Conservation (phyloP, 1,140 invertebrate species). For the Yoshiicerus persimilis region DNA sequence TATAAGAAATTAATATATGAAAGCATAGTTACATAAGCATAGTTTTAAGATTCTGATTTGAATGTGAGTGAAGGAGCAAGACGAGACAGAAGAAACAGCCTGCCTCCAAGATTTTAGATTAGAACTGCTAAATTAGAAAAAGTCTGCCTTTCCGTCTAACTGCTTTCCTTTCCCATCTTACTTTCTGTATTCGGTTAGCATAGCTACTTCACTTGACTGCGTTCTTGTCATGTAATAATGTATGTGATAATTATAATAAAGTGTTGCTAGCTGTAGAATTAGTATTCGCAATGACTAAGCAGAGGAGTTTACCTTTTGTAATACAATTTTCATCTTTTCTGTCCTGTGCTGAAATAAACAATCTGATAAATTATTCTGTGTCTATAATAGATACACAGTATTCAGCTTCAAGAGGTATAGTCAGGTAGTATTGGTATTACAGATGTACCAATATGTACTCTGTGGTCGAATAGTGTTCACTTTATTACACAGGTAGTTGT, state of each 20-base stretch:
- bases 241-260: not conserved
- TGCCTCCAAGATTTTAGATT: conserved; percentile 8
- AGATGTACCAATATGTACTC: not conserved
- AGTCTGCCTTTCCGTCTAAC: not conserved
- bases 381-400: not conserved
- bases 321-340: not conserved
- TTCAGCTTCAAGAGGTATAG: not conserved
- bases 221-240: not conserved
- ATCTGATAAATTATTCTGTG: not conserved
- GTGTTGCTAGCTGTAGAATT: not conserved
- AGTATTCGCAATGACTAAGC: not conserved
- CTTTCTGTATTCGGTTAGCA: not conserved
- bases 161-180: not conserved
- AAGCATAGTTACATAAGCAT: not conserved
- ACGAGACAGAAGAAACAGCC: not conserved
- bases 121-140: conserved; percentile 19
- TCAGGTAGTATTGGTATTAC: not conserved
- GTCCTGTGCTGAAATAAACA: not conserved
- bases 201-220: not conserved
- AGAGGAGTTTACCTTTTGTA: not conserved
- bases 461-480: not conserved
- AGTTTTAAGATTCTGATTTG: not conserved
- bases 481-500: too few species aligned
- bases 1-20: not conserved
- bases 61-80: not conserved